Evolutionary conservation across 2,797 vertebrate species (phyloP).

Genomic region (Eleutherodactylus coqui): DNA sequence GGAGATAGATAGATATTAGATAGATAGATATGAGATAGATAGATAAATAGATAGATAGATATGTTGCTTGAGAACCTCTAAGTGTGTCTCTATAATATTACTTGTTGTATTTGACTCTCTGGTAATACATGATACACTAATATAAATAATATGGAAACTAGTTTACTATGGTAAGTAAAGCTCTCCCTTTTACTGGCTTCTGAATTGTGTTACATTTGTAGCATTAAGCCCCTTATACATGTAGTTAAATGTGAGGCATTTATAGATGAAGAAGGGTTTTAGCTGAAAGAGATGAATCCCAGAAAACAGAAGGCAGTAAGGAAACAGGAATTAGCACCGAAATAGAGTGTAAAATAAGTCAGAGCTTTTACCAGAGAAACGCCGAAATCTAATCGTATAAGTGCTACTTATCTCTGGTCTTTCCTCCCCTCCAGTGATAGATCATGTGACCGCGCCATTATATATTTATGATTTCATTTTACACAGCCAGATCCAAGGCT

Average conservation of each 20-base stretch:
- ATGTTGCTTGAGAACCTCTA: too few species aligned
- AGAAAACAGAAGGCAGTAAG: slow-evolving; percentile 11
- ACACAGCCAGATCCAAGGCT: slow-evolving; percentile 38
- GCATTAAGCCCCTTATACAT: neutral
- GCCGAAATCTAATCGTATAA: slow-evolving; percentile 61
- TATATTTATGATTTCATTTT: slow-evolving; percentile 61
- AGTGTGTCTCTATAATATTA: too few species aligned
- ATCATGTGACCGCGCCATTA: slow-evolving; percentile 54
- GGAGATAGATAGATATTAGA: neutral
- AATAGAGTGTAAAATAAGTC: slow-evolving; percentile 44
- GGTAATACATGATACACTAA: too few species aligned
- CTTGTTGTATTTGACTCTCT: too few species aligned
- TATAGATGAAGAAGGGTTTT: neutral
- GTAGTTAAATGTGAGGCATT: neutral
- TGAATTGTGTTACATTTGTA: neutral
- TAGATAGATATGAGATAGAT: neutral
- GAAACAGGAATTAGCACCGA: slow-evolving; percentile 24
- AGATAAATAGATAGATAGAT: neutral
- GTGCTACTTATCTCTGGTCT: slow-evolving; percentile 56
- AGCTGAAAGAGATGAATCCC: neutral
- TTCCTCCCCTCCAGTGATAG: slow-evolving; percentile 46
- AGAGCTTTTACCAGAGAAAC: slow-evolving; percentile 39
- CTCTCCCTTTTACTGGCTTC: too few species aligned
- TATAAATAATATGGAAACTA: too few species aligned
- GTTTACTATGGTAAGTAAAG: too few species aligned